Base-by-base conservation (phyloP, 2,888 invertebrate genomes). In the Ophion ventricosus region DNA sequence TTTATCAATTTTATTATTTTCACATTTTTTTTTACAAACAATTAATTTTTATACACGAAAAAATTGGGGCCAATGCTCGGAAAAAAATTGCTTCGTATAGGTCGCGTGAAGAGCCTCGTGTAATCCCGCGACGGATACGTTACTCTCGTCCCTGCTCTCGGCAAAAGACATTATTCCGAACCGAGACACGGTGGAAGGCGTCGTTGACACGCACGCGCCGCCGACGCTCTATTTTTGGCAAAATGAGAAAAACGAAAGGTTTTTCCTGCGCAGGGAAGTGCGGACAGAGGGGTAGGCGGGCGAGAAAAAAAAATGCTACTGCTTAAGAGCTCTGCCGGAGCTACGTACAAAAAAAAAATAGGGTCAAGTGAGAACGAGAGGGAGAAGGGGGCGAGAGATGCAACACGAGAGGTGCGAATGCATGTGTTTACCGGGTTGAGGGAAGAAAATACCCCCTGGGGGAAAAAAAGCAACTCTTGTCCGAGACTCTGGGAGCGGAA, bases 291-390 rank as follows among this genome's bases (percentile, higher is more conserved):
- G 67, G 63, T 2, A 2, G 57, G 49, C n/a, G 56, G 56, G 11
- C 3, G 54, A 23, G 56, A 23, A 10, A 73, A 59, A 67, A 73
- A 54, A 54, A 26, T 54, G 72, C 59, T 79, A 26, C 56, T 29
- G 61, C 54, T 69, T 64, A 67, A 80, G 81, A 79, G 78, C 64
- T 43, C 17, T 61, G 69, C 49, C 35, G 17, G 63, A 67, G 63
- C 23, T 35, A 43, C 56, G 23, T 49, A 81, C 25, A 72, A 72
- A 72, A 79, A 72, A 72, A 79, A 80, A 84, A 80, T 75, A 79
- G 72, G 84, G 84, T 84, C 81, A 82, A 84, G 81, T 84, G 81
- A 67, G 56, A 69, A 56, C 64, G 64, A 61, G 40, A 61, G 78
- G 40, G 69, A 78, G 63, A 72, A 25, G 35, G 29, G 35, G 4